phyloP scores from a whole-genome alignment of 2,113 vertebrate genomes.

The Perca schrenkii region DNA sequence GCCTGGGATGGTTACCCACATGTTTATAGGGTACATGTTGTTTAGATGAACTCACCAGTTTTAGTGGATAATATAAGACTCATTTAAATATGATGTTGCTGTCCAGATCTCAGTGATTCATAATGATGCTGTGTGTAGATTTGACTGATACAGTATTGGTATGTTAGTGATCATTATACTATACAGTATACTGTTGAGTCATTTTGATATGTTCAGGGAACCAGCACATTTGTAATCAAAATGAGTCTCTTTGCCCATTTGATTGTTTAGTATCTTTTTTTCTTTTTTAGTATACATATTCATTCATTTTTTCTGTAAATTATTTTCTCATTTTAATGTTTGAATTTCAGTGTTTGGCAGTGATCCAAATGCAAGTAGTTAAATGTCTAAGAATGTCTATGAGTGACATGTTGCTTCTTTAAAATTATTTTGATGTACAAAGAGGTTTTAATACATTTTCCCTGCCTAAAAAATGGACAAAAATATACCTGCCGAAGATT shows the following conservation, averaged over 20 bases:
- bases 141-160: neutral
- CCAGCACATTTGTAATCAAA: neutral
- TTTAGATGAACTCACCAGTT: conserved; percentile 5
- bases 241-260: neutral
- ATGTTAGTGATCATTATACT: neutral
- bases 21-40: conserved; percentile 36
- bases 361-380: neutral
- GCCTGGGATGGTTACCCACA: conserved; percentile 6
- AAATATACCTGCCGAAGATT: neutral
- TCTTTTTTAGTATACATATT: neutral
- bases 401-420: neutral
- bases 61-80: neutral
- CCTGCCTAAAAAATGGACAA: neutral
- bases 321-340: neutral
- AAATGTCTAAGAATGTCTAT: neutral
- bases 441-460: neutral
- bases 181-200: neutral
- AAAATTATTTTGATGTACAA: no score
- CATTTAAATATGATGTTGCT: neutral
- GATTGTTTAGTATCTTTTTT: neutral
- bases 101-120: neutral
- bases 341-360: neutral
- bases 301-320: neutral
- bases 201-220: neutral
- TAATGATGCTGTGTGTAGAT: neutral